Percentiles rank a stretch among this genome's conserved stretches.
Evolutionary conservation across 2,797 vertebrate species (phyloP).

Genomic region (Oreonectes daqikongensis): DNA sequence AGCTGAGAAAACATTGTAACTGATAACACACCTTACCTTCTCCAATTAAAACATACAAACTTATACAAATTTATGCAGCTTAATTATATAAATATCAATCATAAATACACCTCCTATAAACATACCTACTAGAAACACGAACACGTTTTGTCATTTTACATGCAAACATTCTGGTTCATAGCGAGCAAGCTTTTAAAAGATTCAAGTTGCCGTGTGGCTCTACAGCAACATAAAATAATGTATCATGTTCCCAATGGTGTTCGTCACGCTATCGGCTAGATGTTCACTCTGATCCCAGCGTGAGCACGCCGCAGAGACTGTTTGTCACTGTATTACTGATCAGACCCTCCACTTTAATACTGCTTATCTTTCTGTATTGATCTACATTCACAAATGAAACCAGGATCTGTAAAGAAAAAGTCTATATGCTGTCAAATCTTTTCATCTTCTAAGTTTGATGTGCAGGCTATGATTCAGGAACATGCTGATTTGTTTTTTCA

Average conservation of each 20-base stretch:
- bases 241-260: slow-evolving; percentile 18
- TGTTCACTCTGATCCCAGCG: slow-evolving; percentile 5
- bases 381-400: slow-evolving; percentile 3
- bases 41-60: background rate
- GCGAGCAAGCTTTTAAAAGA: slow-evolving; percentile 30
- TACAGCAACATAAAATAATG: slow-evolving; percentile 37
- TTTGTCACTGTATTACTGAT: slow-evolving; percentile 38
- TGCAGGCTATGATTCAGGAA: background rate
- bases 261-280: slow-evolving; percentile 14
- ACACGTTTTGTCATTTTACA: slow-evolving; percentile 18
- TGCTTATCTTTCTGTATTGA: slow-evolving; percentile 35
- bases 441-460: slow-evolving; percentile 19
- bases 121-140: slow-evolving; percentile 3
- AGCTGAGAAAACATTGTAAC: background rate
- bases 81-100: background rate
- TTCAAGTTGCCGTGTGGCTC: slow-evolving; percentile 4
- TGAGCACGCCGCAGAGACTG: slow-evolving; percentile 21
- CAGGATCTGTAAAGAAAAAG: slow-evolving; percentile 14
- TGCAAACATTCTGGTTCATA: slow-evolving; percentile 14
- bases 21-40: background rate
- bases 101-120: background rate
- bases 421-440: slow-evolving; percentile 9
- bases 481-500: slow-evolving; percentile 2
- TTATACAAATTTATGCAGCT: background rate
- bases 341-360: slow-evolving; percentile 36